Base-by-base conservation (phyloP, 1,140 invertebrate genomes). In the Choristoneura fumiferana region DNA sequence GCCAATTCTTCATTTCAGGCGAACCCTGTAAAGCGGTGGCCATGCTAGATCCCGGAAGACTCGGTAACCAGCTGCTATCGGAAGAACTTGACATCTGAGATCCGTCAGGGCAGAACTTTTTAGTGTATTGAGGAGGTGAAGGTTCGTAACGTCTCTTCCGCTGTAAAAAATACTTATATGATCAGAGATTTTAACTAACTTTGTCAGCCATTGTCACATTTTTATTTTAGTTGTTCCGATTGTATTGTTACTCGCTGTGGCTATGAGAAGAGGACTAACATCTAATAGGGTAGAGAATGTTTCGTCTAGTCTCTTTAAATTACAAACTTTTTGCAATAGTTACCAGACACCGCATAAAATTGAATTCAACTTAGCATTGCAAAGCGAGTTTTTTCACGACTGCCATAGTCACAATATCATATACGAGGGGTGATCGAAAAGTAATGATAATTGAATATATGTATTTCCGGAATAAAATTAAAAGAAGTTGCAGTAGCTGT, bases 81-180 rank as follows among this genome's bases (percentile, higher is more conserved):
- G 17, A 8, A 12, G 0, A 54, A 22, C 18, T 56, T 10, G 40
- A 66, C 49, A 35, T 53, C 49, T 6, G 68, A 63, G 61, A 58
- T n/a, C 52, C 56, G 5, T 87, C 84, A 0, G 71, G 59, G 22
- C 82, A 84, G 57, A 85, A 81, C 43, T 76, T 84, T 63, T 87
- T 87, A 0, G 63, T 70, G 1, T 69, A 69, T 39, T 77, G 73
- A 6, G 77, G 77, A 38, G 69, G 71, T 0, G 73, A 69, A 0
- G 78, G 71, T 33, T 84, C 82, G 40, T 75, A 81, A 4, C 82
- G 77, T 52, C 82, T 69, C 60, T 87, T 85, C 22, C 79, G 77
- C 81, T 87, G 73, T 34, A 55, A 54, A 57, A 60, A 58, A 59
- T 53, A 29, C 22, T 29, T 29, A 2, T 29, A 3, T 29, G 6